Evolutionary conservation across 2,888 invertebrate genomes (phyloP).

Genomic region (Phalera bucephala): DNA sequence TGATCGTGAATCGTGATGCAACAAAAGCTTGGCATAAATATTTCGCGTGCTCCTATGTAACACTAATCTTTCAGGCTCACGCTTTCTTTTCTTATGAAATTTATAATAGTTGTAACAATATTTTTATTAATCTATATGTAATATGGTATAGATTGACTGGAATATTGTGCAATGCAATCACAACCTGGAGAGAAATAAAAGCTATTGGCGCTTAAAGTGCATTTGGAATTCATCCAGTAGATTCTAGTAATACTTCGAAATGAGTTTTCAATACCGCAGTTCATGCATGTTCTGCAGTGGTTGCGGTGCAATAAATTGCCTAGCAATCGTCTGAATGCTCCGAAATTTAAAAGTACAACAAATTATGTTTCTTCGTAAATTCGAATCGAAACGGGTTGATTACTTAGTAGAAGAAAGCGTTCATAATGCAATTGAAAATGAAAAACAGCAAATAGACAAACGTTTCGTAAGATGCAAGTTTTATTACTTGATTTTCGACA

Average conservation of each 20-base stretch:
- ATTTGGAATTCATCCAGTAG: constrained; percentile 12
- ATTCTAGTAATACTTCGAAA: constrained; percentile 13
- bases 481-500: too few relatives aligned
- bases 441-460: not conserved
- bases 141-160: constrained; percentile 1
- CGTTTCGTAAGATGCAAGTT: too few relatives aligned
- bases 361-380: too few relatives aligned
- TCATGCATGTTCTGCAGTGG: too few relatives aligned
- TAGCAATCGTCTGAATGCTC: too few relatives aligned
- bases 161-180: constrained; percentile 3
- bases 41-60: not conserved
- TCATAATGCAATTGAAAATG: constrained; percentile 7
- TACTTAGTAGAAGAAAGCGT: constrained; percentile 7
- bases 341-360: too few relatives aligned
- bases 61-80: not conserved
- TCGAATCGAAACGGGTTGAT: constrained; percentile 6
- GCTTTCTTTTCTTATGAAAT: not conserved
- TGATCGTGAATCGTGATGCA: not conserved
- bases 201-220: constrained; percentile 5
- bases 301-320: too few relatives aligned
- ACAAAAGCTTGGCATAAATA: not conserved
- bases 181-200: constrained; percentile 1
- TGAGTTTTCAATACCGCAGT: constrained; percentile 4
- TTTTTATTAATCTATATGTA: not conserved
- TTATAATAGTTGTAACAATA: not conserved